Conservation (phyloP, 2,113 vertebrate genomes). For the Carettochelys insculpta region DNA sequence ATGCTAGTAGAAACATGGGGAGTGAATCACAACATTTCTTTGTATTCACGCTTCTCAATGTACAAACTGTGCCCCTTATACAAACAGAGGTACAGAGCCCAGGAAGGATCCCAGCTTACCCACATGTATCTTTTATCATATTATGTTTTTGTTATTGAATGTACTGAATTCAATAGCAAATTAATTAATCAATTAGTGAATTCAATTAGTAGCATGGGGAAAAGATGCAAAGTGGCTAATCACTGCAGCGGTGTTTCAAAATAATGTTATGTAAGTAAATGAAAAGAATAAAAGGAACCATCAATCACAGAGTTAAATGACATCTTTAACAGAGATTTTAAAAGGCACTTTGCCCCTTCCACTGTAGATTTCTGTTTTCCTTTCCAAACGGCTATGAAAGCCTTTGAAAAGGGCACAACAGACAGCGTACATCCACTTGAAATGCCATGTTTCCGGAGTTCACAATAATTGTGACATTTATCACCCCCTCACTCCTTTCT, state of each 20-base stretch:
- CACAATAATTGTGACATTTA: not conserved
- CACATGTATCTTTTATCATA: not conserved
- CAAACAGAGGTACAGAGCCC: not conserved
- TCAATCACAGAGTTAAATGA: not conserved
- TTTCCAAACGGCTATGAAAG: not conserved
- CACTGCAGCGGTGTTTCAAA: not conserved
- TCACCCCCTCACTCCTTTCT: not conserved
- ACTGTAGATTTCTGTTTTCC: not conserved
- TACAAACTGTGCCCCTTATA: not conserved
- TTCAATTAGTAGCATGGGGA: not conserved
- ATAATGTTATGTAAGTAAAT: accelerated
- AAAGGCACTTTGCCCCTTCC: not conserved
- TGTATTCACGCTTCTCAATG: not conserved
- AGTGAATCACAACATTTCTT: slow-evolving; percentile 53
- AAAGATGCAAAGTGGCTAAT: not conserved
- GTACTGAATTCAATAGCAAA: not conserved
- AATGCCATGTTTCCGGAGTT: not conserved
- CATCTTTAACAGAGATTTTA: not conserved
- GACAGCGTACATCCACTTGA: not conserved
- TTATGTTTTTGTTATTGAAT: not conserved
- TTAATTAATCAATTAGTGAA: not conserved
- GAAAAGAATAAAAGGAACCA: not conserved
- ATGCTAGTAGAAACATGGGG: slow-evolving; percentile 27
- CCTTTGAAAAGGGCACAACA: not conserved
- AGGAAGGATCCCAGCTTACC: not conserved